A percentile compares a stretch with the other conserved stretches of the same genome.
Evolutionary conservation across 2,113 vertebrate species (phyloP).

Genomic region (Nothocercus nigrocapillus): DNA sequence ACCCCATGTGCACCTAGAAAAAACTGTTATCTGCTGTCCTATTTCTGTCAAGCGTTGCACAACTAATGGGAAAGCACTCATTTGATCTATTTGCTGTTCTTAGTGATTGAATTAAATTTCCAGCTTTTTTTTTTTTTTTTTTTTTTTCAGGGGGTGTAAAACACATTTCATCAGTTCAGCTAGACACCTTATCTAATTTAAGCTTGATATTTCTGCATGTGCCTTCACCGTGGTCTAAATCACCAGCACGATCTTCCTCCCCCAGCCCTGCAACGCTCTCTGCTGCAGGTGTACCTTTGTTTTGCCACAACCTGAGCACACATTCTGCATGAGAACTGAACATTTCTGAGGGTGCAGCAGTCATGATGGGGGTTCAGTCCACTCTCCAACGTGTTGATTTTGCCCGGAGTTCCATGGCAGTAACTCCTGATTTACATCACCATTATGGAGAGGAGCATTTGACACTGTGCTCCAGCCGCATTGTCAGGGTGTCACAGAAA

Average conservation of each 20-base stretch:
- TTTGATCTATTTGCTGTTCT: conserved; percentile 64
- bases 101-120: conserved; percentile 33
- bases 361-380: not conserved
- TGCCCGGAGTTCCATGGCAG: not conserved
- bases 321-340: not conserved
- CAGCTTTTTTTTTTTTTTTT: not conserved
- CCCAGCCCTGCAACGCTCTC: not conserved
- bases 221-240: not conserved
- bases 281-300: not conserved
- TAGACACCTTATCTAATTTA: not conserved
- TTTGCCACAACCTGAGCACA: not conserved
- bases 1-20: conserved; percentile 26
- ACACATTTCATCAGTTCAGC: not conserved
- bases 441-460: not conserved
- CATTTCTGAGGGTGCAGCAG: not conserved
- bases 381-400: not conserved
- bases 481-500: not conserved
- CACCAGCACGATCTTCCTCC: not conserved
- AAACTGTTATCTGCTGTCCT: conserved; percentile 65
- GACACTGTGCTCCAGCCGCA: not conserved
- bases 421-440: not conserved
- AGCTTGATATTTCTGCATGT: not conserved
- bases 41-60: conserved; percentile 77
- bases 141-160: not conserved
- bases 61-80: conserved; percentile 54